Conservation (phyloP, 2,888 invertebrate species). For the Drosophila nigricruria region DNA sequence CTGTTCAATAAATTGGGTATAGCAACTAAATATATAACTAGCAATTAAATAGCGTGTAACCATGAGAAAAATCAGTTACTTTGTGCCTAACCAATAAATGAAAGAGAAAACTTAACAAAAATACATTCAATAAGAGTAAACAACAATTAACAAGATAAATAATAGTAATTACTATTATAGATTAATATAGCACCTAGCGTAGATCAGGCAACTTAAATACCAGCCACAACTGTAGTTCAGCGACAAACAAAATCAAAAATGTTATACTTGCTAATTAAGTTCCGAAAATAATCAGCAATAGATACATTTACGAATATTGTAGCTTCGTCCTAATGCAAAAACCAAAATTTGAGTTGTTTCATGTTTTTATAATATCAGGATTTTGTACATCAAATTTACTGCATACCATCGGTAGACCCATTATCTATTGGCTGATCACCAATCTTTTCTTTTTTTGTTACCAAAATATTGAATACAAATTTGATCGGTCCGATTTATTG, state of each 20-base stretch:
- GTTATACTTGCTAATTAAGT: slow-evolving; percentile 9
- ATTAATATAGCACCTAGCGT: slow-evolving; percentile 57
- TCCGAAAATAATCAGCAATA: neutral
- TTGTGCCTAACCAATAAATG: slow-evolving; percentile 84
- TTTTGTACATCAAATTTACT: neutral
- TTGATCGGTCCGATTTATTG: neutral
- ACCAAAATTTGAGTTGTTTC: neutral
- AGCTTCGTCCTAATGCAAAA: neutral
- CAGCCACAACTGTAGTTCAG: slow-evolving; percentile 33
- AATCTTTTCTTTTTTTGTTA: neutral
- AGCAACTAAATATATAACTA: slow-evolving; percentile 69
- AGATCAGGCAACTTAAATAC: slow-evolving; percentile 55
- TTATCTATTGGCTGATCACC: neutral
- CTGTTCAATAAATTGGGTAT: slow-evolving; percentile 63
- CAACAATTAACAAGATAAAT: slow-evolving; percentile 59
- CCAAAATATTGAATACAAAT: neutral
- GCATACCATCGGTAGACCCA: neutral
- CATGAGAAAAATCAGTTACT: slow-evolving; percentile 72
- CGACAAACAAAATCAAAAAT: slow-evolving; percentile 18
- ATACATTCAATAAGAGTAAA: slow-evolving; percentile 61
- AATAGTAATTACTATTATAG: slow-evolving; percentile 61
- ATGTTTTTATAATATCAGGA: neutral
- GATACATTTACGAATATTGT: neutral
- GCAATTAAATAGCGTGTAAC: slow-evolving; percentile 69
- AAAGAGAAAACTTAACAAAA: slow-evolving; percentile 41